Percentiles rank a stretch among this genome's conserved stretches.
Conservation (phyloP, 1,140 invertebrate genomes). For the Caenorhabditis tropicalis region DNA sequence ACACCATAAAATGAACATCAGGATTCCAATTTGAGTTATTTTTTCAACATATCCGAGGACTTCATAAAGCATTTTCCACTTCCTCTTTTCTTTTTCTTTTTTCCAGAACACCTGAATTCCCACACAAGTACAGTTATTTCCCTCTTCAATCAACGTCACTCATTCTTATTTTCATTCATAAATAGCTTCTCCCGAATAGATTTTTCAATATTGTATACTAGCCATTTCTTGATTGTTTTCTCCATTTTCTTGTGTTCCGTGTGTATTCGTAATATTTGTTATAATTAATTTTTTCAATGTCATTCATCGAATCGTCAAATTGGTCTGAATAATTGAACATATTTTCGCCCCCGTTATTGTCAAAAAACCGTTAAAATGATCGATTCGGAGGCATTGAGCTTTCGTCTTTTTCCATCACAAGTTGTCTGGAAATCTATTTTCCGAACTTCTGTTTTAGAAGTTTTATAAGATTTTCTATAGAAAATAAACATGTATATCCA, state of each 20-base stretch:
- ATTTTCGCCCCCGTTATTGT: neutral
- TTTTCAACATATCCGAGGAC: no score
- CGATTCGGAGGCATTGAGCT: neutral
- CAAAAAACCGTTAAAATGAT: neutral
- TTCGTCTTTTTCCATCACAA: neutral
- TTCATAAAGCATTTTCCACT: no score
- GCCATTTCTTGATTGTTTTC: neutral
- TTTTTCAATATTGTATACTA: neutral
- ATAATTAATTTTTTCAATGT: neutral
- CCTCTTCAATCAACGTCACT: neutral
- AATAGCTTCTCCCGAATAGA: neutral
- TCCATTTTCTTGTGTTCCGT: neutral
- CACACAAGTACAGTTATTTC: neutral
- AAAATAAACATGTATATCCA: no score
- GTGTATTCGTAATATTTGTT: neutral
- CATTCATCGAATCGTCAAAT: neutral
- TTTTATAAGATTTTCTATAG: no score
- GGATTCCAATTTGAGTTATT: no score
- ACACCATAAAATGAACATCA: no score
- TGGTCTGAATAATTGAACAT: neutral
- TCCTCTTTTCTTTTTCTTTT: neutral
- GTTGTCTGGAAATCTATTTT: no score
- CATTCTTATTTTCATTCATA: neutral
- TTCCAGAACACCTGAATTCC: no score
- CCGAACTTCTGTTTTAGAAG: no score